These are phyloP conservation scores for Cephalopachus bancanus DNA, from an alignment of 2,797 vertebrate species.

Conservation along the genomic window DNA sequence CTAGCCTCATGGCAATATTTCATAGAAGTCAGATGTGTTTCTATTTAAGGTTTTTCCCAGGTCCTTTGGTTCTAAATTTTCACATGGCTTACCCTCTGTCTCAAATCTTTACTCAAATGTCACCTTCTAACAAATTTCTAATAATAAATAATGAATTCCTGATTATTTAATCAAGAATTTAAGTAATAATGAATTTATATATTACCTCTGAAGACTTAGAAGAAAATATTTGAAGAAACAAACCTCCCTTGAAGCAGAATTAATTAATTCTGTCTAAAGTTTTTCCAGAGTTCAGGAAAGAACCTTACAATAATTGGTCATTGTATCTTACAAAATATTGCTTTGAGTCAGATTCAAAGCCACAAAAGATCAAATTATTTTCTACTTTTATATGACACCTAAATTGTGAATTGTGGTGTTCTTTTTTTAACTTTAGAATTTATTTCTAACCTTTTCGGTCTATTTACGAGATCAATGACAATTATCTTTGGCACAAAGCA, in stretches of 20 bases:
- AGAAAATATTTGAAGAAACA: background rate
- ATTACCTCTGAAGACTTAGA: background rate
- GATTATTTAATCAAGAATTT: background rate
- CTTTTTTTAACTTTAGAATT: background rate
- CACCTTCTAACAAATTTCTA: background rate
- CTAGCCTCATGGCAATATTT: background rate
- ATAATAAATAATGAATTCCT: background rate
- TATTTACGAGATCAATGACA: background rate
- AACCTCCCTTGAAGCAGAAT: background rate
- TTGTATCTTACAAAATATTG: background rate
- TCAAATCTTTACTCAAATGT: background rate
- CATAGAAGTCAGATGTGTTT: background rate
- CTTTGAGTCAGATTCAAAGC: background rate
- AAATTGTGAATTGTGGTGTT: background rate
- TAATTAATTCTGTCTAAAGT: slow-evolving; percentile 13
- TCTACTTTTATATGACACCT: background rate
- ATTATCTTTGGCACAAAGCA: background rate
- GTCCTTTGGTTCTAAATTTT: background rate
- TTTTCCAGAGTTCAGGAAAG: background rate
- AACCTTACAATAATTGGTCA: background rate
- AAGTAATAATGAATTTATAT: background rate
- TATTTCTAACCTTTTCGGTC: background rate
- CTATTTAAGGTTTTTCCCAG: background rate
- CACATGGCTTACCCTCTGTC: background rate
- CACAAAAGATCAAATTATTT: background rate